Percentiles rank a stretch among this genome's conserved stretches.
phyloP scores from a whole-genome alignment of 2,888 invertebrate species.

The Trichopria drosophilae region DNA sequence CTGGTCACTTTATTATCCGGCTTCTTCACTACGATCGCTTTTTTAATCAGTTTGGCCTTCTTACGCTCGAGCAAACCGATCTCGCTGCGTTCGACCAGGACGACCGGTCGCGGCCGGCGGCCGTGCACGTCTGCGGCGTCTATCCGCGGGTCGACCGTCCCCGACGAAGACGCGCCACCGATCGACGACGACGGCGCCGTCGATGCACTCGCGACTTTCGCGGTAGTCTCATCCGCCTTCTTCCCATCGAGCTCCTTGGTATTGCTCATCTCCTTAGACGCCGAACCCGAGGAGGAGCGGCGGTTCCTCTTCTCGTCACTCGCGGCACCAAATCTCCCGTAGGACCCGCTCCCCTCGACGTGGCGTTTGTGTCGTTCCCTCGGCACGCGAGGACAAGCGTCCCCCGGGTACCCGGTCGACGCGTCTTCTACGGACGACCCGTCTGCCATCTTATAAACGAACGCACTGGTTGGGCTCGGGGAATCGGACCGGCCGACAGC shows the following conservation, averaged over 20 bases:
- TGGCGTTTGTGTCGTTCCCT: constrained; percentile 48
- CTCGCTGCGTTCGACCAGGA: constrained; percentile 29
- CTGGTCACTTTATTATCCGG: constrained; percentile 15
- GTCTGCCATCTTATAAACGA: constrained; percentile 78
- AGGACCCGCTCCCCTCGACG: constrained; percentile 20
- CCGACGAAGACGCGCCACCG: constrained; percentile 28
- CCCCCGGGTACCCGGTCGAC: constrained; percentile 58
- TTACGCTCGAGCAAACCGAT: constrained; percentile 20
- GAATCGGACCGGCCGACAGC: too few relatives aligned
- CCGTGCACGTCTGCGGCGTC: too few relatives aligned
- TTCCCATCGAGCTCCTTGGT: constrained; percentile 53
- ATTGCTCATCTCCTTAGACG: constrained; percentile 63
- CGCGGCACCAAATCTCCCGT: constrained; percentile 38
- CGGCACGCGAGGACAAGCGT: constrained; percentile 35
- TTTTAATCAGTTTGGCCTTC: constrained; percentile 15
- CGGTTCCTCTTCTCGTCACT: constrained; percentile 46
- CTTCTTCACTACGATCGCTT: too few relatives aligned
- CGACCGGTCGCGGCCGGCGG: too few relatives aligned
- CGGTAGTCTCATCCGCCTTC: constrained; percentile 21
- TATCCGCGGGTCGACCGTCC: too few relatives aligned
- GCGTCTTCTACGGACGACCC: constrained; percentile 70
- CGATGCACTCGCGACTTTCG: constrained; percentile 29
- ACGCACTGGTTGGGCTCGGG: too few relatives aligned
- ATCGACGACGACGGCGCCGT: constrained; percentile 33
- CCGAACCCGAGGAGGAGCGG: constrained; percentile 53